phyloP scores from a whole-genome alignment of 2,797 vertebrate species.

The Diplodus sargus region DNA sequence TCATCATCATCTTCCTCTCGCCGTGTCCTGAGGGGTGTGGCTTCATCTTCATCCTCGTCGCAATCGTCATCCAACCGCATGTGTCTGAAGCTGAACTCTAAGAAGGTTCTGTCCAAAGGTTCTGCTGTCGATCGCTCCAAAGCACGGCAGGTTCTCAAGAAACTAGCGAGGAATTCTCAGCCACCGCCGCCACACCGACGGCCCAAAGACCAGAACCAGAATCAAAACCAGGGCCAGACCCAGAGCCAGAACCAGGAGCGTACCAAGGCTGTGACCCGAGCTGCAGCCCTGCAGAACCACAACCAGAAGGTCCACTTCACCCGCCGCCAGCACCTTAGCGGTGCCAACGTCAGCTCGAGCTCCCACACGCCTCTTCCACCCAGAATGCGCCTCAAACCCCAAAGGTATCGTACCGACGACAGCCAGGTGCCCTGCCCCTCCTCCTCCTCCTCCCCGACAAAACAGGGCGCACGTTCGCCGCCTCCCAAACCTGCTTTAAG shows the following conservation, averaged over 20 bases:
- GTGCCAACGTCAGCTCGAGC: conserved; percentile 42
- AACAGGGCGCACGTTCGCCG: conserved; percentile 71
- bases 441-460: conserved; percentile 73
- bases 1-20: conserved; percentile 66
- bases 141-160: conserved; percentile 93
- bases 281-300: conserved; percentile 88
- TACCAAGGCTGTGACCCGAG: conserved; percentile 71
- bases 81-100: conserved; percentile 87
- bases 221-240: conserved; percentile 18
- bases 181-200: conserved; percentile 1
- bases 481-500: conserved; percentile 83
- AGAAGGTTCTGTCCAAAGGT: conserved; percentile 94
- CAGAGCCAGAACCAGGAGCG: conserved; percentile 38
- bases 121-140: conserved; percentile 88
- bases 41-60: conserved; percentile 61
- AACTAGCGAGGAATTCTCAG: conserved; percentile 88
- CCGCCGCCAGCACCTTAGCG: conserved; percentile 91
- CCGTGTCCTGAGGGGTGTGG: conserved; percentile 74
- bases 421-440: conserved; percentile 77
- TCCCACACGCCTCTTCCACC: conserved; percentile 78
- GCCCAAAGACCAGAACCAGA: conserved; percentile 47
- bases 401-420: conserved; percentile 97
- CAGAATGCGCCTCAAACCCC: conserved; percentile 95
- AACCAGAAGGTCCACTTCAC: conserved; percentile 97
- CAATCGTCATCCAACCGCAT: conserved; percentile 82